Evolutionary conservation across 2,888 invertebrate species (phyloP), one percentile per base, ranked within the genome.

Genomic region (Penaeus monodon): DNA sequence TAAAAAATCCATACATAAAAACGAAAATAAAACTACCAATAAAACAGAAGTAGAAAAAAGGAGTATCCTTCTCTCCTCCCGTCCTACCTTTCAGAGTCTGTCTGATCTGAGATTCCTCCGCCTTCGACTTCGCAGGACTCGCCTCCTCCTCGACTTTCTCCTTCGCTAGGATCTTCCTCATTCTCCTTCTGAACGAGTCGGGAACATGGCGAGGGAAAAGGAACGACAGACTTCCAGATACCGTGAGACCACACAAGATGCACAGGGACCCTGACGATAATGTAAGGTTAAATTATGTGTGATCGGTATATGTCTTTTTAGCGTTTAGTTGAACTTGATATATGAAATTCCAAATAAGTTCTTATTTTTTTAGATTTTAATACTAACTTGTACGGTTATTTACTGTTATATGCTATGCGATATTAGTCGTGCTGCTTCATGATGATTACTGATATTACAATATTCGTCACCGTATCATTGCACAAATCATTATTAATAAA

Each of bases 141-240:
- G 38, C 77, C 49, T 77, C 49, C 49, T 29, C 38, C n/a, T 77
- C 77, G 12, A 27, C 49, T 20, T 29, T n/a, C 44, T n/a, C 77
- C n/a, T 38, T 38, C 44, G 14, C 49, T 38, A n/a, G 63, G 8
- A 57, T 27, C 29, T 64, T 64, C 70, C 49, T 81, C 29, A 73
- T 74, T 38, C 85, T 74, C 57, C 68, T 78, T 14, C 84, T 29
- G 20, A 78, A 57, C 33, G 66, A 84, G 24, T 49, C 84, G 8
- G 96, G 96, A 79, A 96, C 91, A 14, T 95, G 94, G 91, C 95
- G 94, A 0, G 96, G 96, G 90, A 95, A 96, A 86, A 95, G 93
- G 0, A 95, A 94, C n/a, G 96, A 92, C 6, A 95, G 92, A 22
- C 94, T 93, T 0, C 95, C 94, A 22, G 95, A 94, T 7, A 95